These are phyloP conservation scores for Acanthisitta chloris DNA, from an alignment of 2,113 vertebrate species.

Conservation along the genomic window DNA sequence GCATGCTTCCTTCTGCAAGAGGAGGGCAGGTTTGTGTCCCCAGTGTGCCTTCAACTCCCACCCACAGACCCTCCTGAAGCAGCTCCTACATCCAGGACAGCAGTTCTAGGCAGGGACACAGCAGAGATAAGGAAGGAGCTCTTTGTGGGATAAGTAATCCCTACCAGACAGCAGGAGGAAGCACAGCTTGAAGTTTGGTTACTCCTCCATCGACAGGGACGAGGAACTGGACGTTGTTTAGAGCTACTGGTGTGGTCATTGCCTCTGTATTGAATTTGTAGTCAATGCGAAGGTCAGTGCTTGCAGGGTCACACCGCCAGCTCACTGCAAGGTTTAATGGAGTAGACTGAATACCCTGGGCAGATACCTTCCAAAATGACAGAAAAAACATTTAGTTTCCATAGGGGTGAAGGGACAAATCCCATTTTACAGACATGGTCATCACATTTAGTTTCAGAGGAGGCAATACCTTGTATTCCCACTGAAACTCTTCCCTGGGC, in stretches of 20 bases:
- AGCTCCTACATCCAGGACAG: neutral
- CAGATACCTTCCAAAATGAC: constrained; percentile 83
- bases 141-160: neutral
- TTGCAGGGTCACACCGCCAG: constrained; percentile 89
- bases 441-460: neutral
- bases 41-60: accelerated
- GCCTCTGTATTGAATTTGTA: constrained; percentile 96
- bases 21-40: neutral
- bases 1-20: neutral
- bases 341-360: constrained; percentile 94
- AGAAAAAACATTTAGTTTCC: constrained; percentile 65
- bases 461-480: neutral
- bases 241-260: constrained; percentile 86
- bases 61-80: neutral
- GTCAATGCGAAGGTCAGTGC: constrained; percentile 94
- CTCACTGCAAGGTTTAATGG: constrained; percentile 94
- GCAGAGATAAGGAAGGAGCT: neutral
- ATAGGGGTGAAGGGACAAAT: neutral
- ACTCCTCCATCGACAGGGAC: constrained; percentile 89
- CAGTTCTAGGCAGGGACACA: neutral
- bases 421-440: neutral
- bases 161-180: constrained; percentile 93
- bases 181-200: constrained; percentile 90
- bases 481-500: neutral
- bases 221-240: constrained; percentile 93